Percentiles rank a stretch among this genome's conserved stretches.
phyloP scores from a whole-genome alignment of 2,888 invertebrate genomes.

The Acanthosepion pharaonis region DNA sequence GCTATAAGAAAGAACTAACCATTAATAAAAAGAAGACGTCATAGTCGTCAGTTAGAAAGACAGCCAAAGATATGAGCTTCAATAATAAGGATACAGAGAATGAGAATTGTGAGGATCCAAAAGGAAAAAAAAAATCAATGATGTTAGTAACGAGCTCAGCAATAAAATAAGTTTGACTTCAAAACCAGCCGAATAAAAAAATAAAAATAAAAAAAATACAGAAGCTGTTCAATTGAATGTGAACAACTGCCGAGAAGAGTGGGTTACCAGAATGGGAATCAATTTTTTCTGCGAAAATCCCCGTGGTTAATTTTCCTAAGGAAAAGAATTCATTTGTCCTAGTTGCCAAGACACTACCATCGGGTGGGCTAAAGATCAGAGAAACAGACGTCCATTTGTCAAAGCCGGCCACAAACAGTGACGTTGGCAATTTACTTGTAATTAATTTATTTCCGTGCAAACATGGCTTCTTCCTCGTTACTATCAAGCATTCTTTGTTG shows the following conservation, averaged over 20 bases:
- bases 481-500: not conserved
- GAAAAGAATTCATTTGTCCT: not conserved
- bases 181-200: too few relatives aligned
- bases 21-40: too few relatives aligned
- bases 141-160: too few relatives aligned
- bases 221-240: too few relatives aligned
- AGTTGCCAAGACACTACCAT: not conserved
- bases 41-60: too few relatives aligned
- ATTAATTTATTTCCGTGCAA: conserved; percentile 8
- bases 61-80: too few relatives aligned
- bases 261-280: not conserved
- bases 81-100: too few relatives aligned
- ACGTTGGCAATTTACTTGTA: not conserved
- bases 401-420: conserved; percentile 9
- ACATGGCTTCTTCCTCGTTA: not conserved
- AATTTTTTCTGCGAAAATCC: not conserved
- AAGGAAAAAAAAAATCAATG: too few relatives aligned
- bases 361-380: not conserved
- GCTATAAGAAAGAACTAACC: too few relatives aligned
- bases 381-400: conserved; percentile 23
- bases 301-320: not conserved
- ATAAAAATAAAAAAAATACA: too few relatives aligned
- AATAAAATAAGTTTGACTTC: too few relatives aligned
- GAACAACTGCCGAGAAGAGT: not conserved
- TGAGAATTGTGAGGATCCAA: too few relatives aligned